Evolutionary conservation across 1,140 invertebrate species (phyloP).

Genomic region (Leucophenga varia): DNA sequence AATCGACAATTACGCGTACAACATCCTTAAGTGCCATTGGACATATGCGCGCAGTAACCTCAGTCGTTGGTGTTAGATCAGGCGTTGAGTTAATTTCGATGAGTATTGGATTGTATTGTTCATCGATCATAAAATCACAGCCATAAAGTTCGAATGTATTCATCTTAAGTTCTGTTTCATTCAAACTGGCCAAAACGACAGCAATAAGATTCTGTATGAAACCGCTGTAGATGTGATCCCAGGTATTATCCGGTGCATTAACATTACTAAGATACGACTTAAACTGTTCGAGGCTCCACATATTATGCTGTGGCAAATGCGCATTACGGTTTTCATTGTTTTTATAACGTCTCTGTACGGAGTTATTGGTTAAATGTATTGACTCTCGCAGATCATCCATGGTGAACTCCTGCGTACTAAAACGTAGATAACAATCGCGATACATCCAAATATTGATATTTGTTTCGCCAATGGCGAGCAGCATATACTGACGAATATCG

Average conservation of each 20-base stretch:
- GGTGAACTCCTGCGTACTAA: slow-evolving; percentile 82
- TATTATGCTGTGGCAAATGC: slow-evolving; percentile 73
- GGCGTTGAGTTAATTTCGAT: slow-evolving; percentile 91
- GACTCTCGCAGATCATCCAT: too few species aligned
- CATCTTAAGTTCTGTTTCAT: slow-evolving; percentile 72
- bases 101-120: slow-evolving; percentile 82
- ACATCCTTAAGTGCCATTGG: slow-evolving; percentile 77
- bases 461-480: slow-evolving; percentile 72
- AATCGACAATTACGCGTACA: slow-evolving; percentile 72
- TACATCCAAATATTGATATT: slow-evolving; percentile 85
- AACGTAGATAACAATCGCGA: slow-evolving; percentile 79
- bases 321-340: slow-evolving; percentile 63
- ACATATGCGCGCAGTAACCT: too few species aligned
- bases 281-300: slow-evolving; percentile 80
- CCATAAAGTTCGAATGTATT: slow-evolving; percentile 87
- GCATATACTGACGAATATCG: too few species aligned
- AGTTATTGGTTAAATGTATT: slow-evolving; percentile 90
- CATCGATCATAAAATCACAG: too few species aligned
- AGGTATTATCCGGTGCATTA: slow-evolving; percentile 56
- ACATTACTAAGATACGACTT: slow-evolving; percentile 64
- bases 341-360: slow-evolving; percentile 79
- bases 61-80: slow-evolving; percentile 76
- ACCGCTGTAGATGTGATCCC: slow-evolving; percentile 75
- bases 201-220: slow-evolving; percentile 81
- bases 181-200: slow-evolving; percentile 70